Conservation (phyloP, 2,797 vertebrate species). For the Dendrocincla fuliginosa region DNA sequence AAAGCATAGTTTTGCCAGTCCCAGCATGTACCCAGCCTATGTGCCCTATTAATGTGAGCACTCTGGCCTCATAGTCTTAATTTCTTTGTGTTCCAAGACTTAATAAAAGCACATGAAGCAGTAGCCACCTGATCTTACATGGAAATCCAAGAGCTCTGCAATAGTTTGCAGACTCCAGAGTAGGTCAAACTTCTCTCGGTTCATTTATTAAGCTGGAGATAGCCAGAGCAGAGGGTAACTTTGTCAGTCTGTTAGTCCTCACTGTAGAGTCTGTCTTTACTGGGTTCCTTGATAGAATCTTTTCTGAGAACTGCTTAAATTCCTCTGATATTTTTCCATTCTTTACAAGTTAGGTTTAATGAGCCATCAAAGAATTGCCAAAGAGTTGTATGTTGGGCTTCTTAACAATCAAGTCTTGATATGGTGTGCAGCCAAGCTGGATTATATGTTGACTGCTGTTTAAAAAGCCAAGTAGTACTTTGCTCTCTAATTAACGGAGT, state of each 20-base stretch:
- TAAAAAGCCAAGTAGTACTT: conserved; percentile 52
- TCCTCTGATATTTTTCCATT: conserved; percentile 25
- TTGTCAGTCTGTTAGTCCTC: not conserved
- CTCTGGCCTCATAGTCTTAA: not conserved
- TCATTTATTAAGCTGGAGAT: conserved; percentile 18
- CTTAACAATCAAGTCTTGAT: conserved; percentile 18
- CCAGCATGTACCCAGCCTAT: not conserved
- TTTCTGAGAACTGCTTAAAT: not conserved
- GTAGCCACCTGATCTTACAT: not conserved
- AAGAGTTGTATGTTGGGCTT: not conserved
- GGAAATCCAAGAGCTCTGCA: not conserved
- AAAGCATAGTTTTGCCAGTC: not conserved
- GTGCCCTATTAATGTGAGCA: not conserved
- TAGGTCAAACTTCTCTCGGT: not conserved
- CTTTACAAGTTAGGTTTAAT: not conserved
- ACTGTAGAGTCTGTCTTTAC: not conserved
- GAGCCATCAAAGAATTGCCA: conserved; percentile 18
- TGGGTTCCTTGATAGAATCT: not conserved
- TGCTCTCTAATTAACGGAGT: conserved; percentile 55
- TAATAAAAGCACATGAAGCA: not conserved
- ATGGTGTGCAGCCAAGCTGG: not conserved
- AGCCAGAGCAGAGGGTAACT: not conserved
- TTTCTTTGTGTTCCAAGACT: conserved; percentile 6
- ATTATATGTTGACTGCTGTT: conserved; percentile 47
- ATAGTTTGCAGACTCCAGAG: not conserved